phyloP scores from a whole-genome alignment of 2,797 vertebrate species.

The Lacerta agilis region DNA sequence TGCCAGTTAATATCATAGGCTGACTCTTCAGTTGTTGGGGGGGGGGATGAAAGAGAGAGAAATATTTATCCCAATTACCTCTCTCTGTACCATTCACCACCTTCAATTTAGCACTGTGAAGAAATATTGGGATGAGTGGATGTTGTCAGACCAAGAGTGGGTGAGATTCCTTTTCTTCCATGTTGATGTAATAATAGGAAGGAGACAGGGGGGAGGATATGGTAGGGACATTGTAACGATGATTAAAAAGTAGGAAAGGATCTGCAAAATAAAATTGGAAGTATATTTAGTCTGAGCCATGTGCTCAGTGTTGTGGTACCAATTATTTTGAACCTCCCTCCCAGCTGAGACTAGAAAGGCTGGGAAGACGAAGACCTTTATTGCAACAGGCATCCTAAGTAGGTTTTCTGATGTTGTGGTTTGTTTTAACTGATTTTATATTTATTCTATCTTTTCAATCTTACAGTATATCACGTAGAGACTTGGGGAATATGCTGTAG shows the following conservation, averaged over 20 bases:
- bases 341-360: too few species aligned
- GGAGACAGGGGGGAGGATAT: not conserved
- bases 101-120: not conserved
- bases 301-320: too few species aligned
- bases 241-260: not conserved
- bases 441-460: too few species aligned
- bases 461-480: too few species aligned
- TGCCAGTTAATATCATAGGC: not conserved
- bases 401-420: too few species aligned
- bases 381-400: too few species aligned
- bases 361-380: not conserved
- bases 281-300: too few species aligned
- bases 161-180: not conserved
- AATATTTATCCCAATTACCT: not conserved
- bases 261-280: not conserved
- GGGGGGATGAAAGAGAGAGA: not conserved
- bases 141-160: slow-evolving; percentile 12
- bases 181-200: not conserved
- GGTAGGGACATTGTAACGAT: not conserved
- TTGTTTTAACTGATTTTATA: too few species aligned
- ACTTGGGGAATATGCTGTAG: too few species aligned
- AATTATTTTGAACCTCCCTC: too few species aligned
- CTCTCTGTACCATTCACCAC: not conserved
- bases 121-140: not conserved
- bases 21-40: too few species aligned